These are phyloP conservation scores for Plectrocnemia conspersa DNA, from an alignment of 1,140 invertebrate genomes.

Conservation along the genomic window DNA sequence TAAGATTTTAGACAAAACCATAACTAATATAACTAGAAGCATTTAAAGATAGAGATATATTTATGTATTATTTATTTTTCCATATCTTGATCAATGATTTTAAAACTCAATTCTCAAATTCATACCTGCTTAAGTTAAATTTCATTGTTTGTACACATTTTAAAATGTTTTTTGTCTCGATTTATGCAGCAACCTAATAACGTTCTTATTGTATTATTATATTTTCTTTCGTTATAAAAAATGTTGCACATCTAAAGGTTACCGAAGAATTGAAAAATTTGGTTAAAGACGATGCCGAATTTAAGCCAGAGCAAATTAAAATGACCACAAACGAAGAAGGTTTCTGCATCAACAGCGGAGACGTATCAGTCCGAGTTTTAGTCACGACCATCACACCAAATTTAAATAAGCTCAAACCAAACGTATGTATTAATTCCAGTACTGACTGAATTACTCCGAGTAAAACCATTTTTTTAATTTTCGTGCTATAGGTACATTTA, in stretches of 20 bases:
- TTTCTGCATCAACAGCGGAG: constrained; percentile 75
- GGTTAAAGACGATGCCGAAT: constrained; percentile 57
- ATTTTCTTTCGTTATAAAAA: no score
- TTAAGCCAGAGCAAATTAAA: constrained; percentile 58
- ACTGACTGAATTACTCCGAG: background rate
- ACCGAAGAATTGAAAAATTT: constrained; percentile 70
- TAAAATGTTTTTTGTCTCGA: no score
- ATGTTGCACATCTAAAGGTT: constrained; percentile 37
- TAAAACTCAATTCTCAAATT: no score
- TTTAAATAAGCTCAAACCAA: constrained; percentile 86
- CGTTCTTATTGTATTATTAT: no score
- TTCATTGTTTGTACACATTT: no score
- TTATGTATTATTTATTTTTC: no score
- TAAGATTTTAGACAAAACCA: no score
- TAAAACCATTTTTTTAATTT: background rate
- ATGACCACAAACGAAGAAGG: constrained; percentile 68
- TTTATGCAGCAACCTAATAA: no score
- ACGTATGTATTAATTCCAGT: constrained; percentile 43
- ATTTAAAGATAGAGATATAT: no score
- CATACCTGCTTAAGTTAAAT: no score
- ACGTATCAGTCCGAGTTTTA: constrained; percentile 82
- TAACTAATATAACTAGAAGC: no score
- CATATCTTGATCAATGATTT: no score
- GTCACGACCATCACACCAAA: constrained; percentile 93
- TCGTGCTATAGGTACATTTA: constrained; percentile 62